These are phyloP conservation scores for Pionites leucogaster DNA, from an alignment of 2,113 vertebrate species.

Conservation along the genomic window DNA sequence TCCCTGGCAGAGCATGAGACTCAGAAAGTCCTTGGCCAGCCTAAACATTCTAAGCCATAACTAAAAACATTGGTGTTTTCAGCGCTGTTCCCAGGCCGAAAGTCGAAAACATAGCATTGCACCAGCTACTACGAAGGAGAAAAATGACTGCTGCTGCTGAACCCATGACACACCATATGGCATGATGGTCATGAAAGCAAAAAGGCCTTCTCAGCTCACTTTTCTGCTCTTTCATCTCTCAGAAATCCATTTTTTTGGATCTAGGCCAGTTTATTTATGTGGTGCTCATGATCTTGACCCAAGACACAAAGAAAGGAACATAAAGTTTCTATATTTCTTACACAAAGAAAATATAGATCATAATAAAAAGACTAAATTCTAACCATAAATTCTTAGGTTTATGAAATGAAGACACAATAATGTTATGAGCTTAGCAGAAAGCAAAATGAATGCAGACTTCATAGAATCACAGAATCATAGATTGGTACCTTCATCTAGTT, in stretches of 20 bases:
- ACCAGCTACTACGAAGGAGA: no score
- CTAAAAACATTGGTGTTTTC: no score
- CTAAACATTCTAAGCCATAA: no score
- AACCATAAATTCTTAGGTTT: rapidly evolving
- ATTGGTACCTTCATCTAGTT: background rate
- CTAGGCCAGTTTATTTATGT: background rate
- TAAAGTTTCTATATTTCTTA: background rate
- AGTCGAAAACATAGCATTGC: no score
- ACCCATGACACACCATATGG: background rate
- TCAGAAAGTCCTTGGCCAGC: no score
- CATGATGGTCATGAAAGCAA: background rate
- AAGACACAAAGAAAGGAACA: background rate
- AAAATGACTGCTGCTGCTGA: no score
- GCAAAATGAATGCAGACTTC: background rate
- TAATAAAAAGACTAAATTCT: background rate
- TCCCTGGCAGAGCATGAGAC: no score
- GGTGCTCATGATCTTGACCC: background rate
- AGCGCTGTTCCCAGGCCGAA: no score
- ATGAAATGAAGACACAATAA: background rate
- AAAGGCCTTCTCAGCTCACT: background rate
- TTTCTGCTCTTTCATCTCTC: background rate
- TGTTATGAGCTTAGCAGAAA: background rate
- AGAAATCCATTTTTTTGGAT: background rate
- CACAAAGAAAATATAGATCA: background rate
- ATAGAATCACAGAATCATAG: background rate